Conservation (phyloP, 2,797 vertebrate species). For the Sebastes minor region DNA sequence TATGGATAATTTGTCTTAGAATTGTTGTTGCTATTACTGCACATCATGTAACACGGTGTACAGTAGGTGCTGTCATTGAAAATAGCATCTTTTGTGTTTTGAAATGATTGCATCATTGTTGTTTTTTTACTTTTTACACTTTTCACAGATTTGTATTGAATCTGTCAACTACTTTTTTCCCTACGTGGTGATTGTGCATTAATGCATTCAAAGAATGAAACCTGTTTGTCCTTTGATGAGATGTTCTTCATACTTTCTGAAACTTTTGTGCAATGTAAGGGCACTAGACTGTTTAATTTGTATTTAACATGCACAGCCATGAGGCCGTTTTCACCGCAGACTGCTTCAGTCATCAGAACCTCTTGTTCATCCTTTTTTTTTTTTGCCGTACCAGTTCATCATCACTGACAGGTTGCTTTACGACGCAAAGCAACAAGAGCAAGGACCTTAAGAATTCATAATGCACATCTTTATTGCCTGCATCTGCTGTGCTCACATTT, state of each 20-base stretch:
- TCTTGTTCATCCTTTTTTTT: slow-evolving; percentile 15
- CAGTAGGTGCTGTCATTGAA: not conserved
- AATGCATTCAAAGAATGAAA: not conserved
- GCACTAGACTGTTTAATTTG: not conserved
- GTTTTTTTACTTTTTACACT: not conserved
- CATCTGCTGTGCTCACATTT: not conserved
- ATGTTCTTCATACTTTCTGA: not conserved
- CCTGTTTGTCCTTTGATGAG: not conserved
- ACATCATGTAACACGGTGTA: not conserved
- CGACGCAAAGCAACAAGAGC: not conserved
- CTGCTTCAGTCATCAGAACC: slow-evolving; percentile 48
- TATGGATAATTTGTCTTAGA: not conserved
- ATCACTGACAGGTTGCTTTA: slow-evolving; percentile 41
- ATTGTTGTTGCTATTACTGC: not conserved
- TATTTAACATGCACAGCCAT: slow-evolving; percentile 46
- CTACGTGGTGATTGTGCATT: not conserved
- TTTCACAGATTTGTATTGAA: not conserved
- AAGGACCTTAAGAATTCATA: slow-evolving; percentile 18
- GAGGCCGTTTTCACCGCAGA: slow-evolving; percentile 25
- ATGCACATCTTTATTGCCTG: not conserved
- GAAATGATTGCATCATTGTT: not conserved
- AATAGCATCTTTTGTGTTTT: not conserved
- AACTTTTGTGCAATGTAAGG: slow-evolving; percentile 11
- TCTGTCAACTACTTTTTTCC: not conserved
- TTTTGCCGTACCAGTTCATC: slow-evolving; percentile 20